These are phyloP conservation scores for Paramuricea clavata DNA, from an alignment of 92 coral and sea anemone genomes.

Conservation along the genomic window DNA sequence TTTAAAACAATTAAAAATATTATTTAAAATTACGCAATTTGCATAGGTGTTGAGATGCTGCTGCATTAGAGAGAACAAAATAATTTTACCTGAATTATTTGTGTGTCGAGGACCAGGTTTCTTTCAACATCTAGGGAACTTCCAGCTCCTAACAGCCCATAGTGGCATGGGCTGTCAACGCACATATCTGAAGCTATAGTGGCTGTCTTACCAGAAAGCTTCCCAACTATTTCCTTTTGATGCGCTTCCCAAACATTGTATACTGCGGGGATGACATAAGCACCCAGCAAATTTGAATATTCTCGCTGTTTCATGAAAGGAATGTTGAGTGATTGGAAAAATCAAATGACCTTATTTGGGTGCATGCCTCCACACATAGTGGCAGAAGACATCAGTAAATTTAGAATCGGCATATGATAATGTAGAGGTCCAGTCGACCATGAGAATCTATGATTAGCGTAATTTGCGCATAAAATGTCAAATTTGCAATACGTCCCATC, in stretches of 20 bases:
- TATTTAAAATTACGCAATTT: neutral
- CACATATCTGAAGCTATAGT: conserved; percentile 51
- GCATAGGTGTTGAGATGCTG: neutral
- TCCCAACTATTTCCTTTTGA: neutral
- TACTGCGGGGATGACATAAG: conserved; percentile 53
- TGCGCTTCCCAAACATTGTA: neutral
- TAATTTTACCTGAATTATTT: conserved; percentile 44
- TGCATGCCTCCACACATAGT: neutral
- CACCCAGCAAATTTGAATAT: conserved; percentile 32
- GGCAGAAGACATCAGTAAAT: neutral
- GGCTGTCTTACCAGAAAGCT: neutral
- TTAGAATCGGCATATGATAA: neutral
- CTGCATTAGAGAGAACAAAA: neutral
- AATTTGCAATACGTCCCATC: neutral
- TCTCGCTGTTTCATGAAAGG: conserved; percentile 41
- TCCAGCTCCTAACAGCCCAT: conserved; percentile 41
- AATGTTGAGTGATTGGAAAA: conserved; percentile 14
- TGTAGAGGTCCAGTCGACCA: conserved; percentile 2
- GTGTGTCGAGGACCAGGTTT: conserved; percentile 52
- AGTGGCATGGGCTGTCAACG: conserved; percentile 65
- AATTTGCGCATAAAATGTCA: neutral
- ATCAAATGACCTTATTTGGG: neutral
- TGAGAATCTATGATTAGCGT: neutral
- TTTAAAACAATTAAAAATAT: neutral
- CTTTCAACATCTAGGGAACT: conserved; percentile 50